Evolutionary conservation across 2,797 vertebrate species (phyloP), one percentile per base, ranked within the genome.

Genomic region (Danio choprae): DNA sequence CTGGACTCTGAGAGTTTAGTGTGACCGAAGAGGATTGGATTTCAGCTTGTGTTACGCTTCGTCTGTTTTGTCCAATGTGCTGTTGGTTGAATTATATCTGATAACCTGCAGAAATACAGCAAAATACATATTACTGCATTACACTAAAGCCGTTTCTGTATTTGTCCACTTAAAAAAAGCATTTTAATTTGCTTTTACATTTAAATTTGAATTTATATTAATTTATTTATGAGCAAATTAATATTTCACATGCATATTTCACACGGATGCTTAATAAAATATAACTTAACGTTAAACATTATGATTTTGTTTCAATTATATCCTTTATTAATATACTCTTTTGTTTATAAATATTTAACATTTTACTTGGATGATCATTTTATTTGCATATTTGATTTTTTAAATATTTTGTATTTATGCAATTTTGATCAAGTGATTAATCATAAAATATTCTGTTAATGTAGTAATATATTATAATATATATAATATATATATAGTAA

Each of bases 11-110:
- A 56, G 51, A 29, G 43, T 46, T 74, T 50, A 41, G 53, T 71
- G 78, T 81, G 43, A 72, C 74, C 15, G 6, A 22, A 62, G 41
- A 15, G 38, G 84, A 74, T 85, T 20, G 51, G 40, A 62, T 85
- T 81, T 65, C 84, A 43, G 50, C 36, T 64, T 48, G 1, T 62
- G 62, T 77, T 71, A 48, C 51, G 5, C 29, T 36, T 22, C 56
- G 6, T 20, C 40, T 63, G 29, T 73, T 73, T 50, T 36, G 20
- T 56, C 15, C 13, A 5, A 46, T 65, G 15, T 36, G 62, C 7
- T 10, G 38, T 40, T 53, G 29, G 48, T 38, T 43, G 16, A 50
- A 44, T 55, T 65, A 8, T 7, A 50, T 46, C 12, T 41, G 12
- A 41, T 41, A 12, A 41, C 46, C 36, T 51, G 6, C n/a, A 63